Conservation (phyloP, 2,113 vertebrate genomes). For the Dendrocopos noguchii region DNA sequence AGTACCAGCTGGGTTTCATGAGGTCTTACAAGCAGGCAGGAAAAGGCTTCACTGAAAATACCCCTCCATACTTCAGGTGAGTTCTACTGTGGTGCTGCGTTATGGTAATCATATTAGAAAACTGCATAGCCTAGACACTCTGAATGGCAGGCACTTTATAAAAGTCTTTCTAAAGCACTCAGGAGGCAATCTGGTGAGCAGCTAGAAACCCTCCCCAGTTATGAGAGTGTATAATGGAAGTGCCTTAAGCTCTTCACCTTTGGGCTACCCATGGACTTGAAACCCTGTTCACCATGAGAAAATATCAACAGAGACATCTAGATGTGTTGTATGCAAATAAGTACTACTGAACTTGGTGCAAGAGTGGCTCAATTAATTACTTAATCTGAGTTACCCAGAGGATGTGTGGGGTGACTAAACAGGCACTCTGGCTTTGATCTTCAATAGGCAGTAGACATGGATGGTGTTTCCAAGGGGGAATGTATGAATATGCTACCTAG, state of each 20-base stretch:
- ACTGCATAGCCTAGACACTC: neutral
- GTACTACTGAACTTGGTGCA: neutral
- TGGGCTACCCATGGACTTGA: neutral
- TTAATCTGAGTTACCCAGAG: neutral
- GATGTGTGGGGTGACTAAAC: neutral
- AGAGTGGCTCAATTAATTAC: neutral
- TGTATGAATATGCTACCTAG: neutral
- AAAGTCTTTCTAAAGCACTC: neutral
- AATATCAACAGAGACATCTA: neutral
- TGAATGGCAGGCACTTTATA: neutral
- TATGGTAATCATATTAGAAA: neutral
- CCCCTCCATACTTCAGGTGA: neutral
- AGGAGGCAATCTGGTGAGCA: neutral
- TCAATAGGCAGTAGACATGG: neutral
- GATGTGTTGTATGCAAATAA: neutral
- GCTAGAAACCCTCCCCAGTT: neutral
- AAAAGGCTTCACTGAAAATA: neutral
- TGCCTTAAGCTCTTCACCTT: neutral
- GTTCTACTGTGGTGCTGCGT: neutral
- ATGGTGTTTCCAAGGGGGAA: neutral
- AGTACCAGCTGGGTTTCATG: neutral
- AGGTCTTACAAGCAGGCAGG: neutral
- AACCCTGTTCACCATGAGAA: neutral
- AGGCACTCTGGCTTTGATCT: neutral
- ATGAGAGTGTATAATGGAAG: neutral